Evolutionary conservation across 1,140 invertebrate species (phyloP), one percentile per base, ranked within the genome.

Genomic region (Gryllus bimaculatus): DNA sequence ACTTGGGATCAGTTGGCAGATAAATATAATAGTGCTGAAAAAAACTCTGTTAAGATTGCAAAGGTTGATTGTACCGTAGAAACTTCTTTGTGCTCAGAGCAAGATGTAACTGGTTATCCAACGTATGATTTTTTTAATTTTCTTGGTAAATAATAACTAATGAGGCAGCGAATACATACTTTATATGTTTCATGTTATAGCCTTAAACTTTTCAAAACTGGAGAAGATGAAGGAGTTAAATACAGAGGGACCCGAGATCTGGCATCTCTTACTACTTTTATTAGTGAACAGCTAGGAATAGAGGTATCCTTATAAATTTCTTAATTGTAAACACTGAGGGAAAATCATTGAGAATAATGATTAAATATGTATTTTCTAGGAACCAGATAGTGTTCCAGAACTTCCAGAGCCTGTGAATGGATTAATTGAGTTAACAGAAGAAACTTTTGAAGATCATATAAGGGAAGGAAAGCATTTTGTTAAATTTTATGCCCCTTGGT

Each of bases 401-500:
- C 81, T 85, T 48, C 87, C 85, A 13, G 86, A 88, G 83, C 81
- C 87, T 18, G 83, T 86, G 47, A 86, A 85, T 80, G 89, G 88
- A 48, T 85, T 93, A 12, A 84, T 90, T 8, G 91, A 93, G 81
- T 86, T 95, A 21, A 93, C 89, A 13, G 92, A 93, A 81, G 89
- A 92, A 0, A 93, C 86, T 15, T 95, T 95, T 82, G 86, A 90
- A 76, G 87, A 90, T 54, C 89, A 90, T 81, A 87, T 94, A 0
- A 85, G 88, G 39, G 85, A 82, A 21, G 94, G 93, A 79, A 88
- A 90, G 81, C 90, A 94, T 84, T 96, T 96, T 85, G 87, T 96
- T 48, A 95, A 95, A 83, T 95, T 95, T 85, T 95, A 93, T 85
- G 93, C 93, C 20, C 93, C 94, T 0, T 95, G 94, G 94, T 95